Base-by-base conservation (phyloP, 1,140 invertebrate species). In the Venustaconcha ellipsiformis region DNA sequence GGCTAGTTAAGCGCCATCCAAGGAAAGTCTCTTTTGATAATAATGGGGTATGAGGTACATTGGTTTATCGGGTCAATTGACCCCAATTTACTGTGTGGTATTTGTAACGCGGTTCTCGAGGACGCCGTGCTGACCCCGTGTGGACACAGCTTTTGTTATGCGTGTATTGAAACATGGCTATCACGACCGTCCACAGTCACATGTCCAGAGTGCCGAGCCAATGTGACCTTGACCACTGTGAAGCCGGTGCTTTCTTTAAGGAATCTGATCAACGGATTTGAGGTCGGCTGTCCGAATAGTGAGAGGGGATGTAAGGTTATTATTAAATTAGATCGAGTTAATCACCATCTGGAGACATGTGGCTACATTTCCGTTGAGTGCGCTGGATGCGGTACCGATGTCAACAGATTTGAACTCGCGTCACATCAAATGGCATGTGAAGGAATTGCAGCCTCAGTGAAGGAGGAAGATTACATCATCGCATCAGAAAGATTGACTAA, bases 101-200 rank as follows among this genome's bases (percentile, higher is more conserved):
- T 89, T 26, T 89, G 88, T 71, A 82, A 85, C 62, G 72, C 82
- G 20, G 87, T 88, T 2, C 77, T 89, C 15, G 83, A 88, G 65
- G 82, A 86, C 57, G 81, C 87, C 13, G 87, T 89, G n/a, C 76
- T 89, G 30, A 88, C 86, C 0, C 83, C 86, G 17, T 89, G 88
- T 72, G 87, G 88, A 30, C 88, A 89, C 71, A 81, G 80, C 11
- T 89, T 88, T 78, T 89, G 88, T 75, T 68, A 20, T 17, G 62
- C 59, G 0, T 89, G 88, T 62, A 77, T 89, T 55, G 80, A 81
- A 18, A 87, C 86, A 15, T 89, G 88, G 88, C 71, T 89, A 26
- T 59, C 37, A 15, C 78, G 80, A 26, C 81, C 87, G 4, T 69
- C 65, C 4, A 77, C 80, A 6, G 78, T 79, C 70, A 81, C 85